Evolutionary conservation across 2,888 invertebrate species (phyloP), one percentile per base, ranked within the genome.

Genomic region (Arrhopalites spinosus): DNA sequence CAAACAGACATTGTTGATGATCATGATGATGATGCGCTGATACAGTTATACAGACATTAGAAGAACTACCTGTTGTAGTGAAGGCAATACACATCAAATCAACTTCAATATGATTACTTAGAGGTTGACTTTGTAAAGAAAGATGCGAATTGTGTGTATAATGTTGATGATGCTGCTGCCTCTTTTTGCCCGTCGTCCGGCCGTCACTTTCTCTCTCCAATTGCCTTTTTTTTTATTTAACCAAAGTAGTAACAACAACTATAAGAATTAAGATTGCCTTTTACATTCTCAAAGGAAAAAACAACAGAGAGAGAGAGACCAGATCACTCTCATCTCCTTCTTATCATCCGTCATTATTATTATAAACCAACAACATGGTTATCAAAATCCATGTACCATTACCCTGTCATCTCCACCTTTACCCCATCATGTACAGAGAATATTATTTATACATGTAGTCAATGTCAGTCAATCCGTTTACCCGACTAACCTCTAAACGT

Each of bases 141-240:
- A 20, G 53, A 53, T 20, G 53, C 53, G 53, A 53, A 53, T 53
- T 17, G 36, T 36, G 36, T 36, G 36, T n/a, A n/a, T n/a, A n/a
- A 36, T 36, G 36, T 7, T 36, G 36, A 36, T 36, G 36, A 3
- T 36, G 36, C 36, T 36, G 36, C 11, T 11, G 3, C 11, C 11
- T 36, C 11, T 53, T 23, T 53, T 17, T 23, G 23, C 23, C 53
- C 53, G 53, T 17, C 47, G 20, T 59, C 27, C 25, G 43, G 15
- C 23, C 29, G 69, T 70, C 70, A 70, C 70, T 70, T 70, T 70
- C 70, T 66, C 66, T 43, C 66, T 66, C 66, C 23, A 70, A 70
- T 56, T 70, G 27, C 27, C 70, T 56, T 70, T 70, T 69, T 50
- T 50, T 70, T 27, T 56, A 27, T 56, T 30, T 29, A 30, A 50